phyloP scores from a whole-genome alignment of 2,113 vertebrate species.

The Cyanistes caeruleus region DNA sequence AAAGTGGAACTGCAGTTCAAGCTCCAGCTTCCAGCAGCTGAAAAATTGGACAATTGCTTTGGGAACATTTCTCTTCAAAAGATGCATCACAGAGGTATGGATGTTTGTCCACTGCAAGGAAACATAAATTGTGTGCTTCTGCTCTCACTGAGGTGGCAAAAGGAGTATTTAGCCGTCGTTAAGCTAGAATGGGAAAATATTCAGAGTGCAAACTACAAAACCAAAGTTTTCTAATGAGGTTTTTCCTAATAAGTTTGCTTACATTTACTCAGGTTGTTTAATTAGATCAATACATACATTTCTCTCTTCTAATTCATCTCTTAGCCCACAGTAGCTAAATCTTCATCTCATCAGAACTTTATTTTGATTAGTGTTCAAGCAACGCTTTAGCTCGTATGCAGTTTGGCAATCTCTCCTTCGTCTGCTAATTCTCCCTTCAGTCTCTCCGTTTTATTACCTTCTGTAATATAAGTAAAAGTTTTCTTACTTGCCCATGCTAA shows the following conservation, averaged over 20 bases:
- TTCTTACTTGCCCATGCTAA: not conserved
- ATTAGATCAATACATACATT: not conserved
- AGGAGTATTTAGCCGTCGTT: not conserved
- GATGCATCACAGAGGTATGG: not conserved
- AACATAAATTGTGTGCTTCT: rapidly evolving
- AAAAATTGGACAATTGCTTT: not conserved
- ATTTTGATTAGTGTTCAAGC: not conserved
- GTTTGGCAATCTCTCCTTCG: not conserved
- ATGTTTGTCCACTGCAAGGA: not conserved
- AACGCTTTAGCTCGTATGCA: not conserved
- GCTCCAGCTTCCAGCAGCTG: not conserved
- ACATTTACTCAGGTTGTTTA: not conserved
- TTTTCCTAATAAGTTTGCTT: not conserved
- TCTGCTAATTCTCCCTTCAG: not conserved
- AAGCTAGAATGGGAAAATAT: not conserved
- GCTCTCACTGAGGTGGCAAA: not conserved
- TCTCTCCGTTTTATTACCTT: not conserved
- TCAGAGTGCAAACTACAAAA: not conserved
- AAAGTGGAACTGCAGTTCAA: not conserved
- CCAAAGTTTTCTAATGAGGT: not conserved
- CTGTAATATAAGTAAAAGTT: not conserved
- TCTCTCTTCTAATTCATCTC: not conserved
- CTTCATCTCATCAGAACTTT: not conserved
- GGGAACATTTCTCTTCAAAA: not conserved
- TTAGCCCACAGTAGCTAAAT: not conserved